Base-by-base conservation (phyloP, 64 coral and sea anemone genomes). In the Cladopsammia gracilis region DNA sequence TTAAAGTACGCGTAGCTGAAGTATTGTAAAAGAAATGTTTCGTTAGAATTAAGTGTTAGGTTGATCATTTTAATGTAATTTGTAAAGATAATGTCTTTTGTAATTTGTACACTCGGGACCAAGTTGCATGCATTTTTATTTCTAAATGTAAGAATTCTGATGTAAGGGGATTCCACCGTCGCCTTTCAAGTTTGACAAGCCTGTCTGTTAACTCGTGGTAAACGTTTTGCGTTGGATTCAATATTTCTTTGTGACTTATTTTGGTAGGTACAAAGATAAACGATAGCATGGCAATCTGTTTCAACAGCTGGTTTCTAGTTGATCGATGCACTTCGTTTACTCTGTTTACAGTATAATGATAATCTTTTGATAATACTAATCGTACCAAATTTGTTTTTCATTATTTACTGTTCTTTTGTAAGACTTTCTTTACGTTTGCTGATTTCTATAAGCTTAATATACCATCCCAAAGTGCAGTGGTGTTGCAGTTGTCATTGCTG, bases 31-130 rank as follows among this genome's bases (percentile, higher is more conserved):
- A 34, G 8, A 79, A 59, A 42, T 42, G 43, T 79, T 16, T 19
- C 72, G 19, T 75, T 48, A 48, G 72, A 48, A 48, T 19, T 13
- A 20, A 34, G 43, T 75, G 43, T 75, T 77, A 8, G 22, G 56
- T 75, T 57, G 57, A 57, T 73, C 45, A 75, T 87, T 76, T 70
- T 64, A 74, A 64, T 84, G 80, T 76, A 62, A 62, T 62, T 62
- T 62, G 53, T 62, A 62, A 62, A 62, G 60, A 62, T 62, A 62
- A 62, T 62, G 11, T 62, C 0, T 54, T 52, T 77, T 25, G 75
- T 77, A 77, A 77, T 54, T 77, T 77, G 75, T 77, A 77, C 75
- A 77, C 75, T 56, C 75, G 49, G 75, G 75, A 11, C 11, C 11
- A 11, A 54, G 11, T 23, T 45, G 44, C 25, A 50, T 6, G 4